A percentile compares a stretch with the other conserved stretches of the same genome.
phyloP scores from a whole-genome alignment of 2,888 invertebrate genomes.

The Alloscopus bannaensis region DNA sequence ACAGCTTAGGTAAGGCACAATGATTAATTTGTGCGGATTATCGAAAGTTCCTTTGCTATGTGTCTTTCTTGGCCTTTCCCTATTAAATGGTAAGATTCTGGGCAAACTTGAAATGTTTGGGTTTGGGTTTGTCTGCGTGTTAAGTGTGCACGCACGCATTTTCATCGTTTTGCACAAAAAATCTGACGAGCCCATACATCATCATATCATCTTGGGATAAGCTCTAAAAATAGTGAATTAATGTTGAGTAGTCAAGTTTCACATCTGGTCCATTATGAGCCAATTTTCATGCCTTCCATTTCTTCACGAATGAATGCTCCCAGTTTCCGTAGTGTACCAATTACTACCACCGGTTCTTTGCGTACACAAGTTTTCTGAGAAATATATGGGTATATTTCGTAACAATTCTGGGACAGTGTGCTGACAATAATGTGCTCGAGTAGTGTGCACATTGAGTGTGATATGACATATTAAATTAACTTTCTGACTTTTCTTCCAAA shows the following conservation, averaged over 20 bases:
- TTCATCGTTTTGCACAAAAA: no score
- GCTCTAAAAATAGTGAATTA: constrained; percentile 55
- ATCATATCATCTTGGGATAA: no score
- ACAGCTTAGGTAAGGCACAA: no score
- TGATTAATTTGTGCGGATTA: no score
- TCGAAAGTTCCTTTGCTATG: neutral
- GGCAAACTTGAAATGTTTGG: neutral
- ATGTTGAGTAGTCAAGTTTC: constrained; percentile 53
- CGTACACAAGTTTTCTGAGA: neutral
- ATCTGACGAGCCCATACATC: no score
- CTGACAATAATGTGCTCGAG: neutral
- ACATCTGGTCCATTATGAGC: constrained; percentile 55
- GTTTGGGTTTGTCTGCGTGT: neutral
- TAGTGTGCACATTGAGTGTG: no score
- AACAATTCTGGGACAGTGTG: no score
- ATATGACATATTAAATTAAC: no score
- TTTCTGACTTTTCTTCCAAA: constrained; percentile 23
- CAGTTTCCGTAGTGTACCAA: constrained; percentile 12
- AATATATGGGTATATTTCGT: constrained; percentile 7
- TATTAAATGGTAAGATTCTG: neutral
- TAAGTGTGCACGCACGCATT: neutral
- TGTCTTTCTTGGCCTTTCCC: neutral
- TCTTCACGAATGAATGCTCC: constrained; percentile 51
- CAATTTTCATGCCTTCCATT: constrained; percentile 52
- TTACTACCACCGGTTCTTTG: neutral